Conservation (phyloP, 2,797 vertebrate genomes). For the Taenioides sp. region DNA sequence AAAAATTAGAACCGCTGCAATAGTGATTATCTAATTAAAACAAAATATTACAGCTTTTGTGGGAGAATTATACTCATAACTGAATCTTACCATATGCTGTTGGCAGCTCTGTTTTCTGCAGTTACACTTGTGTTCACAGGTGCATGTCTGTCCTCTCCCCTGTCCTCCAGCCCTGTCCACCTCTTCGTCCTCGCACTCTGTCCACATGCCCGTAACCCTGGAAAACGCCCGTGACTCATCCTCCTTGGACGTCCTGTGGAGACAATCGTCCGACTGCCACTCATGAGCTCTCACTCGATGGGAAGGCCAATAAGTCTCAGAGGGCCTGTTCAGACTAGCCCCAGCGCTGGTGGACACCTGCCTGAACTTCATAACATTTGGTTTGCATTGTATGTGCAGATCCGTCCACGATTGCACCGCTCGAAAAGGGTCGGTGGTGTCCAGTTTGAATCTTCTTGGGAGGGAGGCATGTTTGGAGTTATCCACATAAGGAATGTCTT, state of each 20-base stretch:
- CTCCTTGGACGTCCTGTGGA: slow-evolving; percentile 6
- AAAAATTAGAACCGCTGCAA: too few species aligned
- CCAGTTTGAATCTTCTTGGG: slow-evolving; percentile 22
- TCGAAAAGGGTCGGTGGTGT: slow-evolving; percentile 48
- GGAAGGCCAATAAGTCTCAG: slow-evolving; percentile 18
- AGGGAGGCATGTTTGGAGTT: slow-evolving; percentile 24
- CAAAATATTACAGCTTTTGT: background rate
- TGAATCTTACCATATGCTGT: slow-evolving; percentile 10
- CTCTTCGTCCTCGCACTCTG: slow-evolving; percentile 28
- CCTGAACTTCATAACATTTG: slow-evolving; percentile 15
- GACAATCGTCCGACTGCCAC: slow-evolving; percentile 17
- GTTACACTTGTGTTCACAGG: slow-evolving; percentile 47
- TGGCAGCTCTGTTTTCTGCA: slow-evolving; percentile 33
- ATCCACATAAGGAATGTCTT: slow-evolving; percentile 40
- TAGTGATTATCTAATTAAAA: too few species aligned
- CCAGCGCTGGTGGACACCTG: background rate
- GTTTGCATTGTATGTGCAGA: slow-evolving; percentile 40
- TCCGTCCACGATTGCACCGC: slow-evolving; percentile 63
- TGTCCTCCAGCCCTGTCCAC: slow-evolving; percentile 18
- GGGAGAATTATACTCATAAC: background rate
- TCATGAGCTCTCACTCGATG: slow-evolving; percentile 12
- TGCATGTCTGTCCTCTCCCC: slow-evolving; percentile 25
- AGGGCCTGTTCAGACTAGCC: slow-evolving; percentile 11
- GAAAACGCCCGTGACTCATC: slow-evolving; percentile 31
- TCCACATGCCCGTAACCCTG: slow-evolving; percentile 46